Base-by-base conservation (phyloP, 2,113 vertebrate species). In the Solea solea region DNA sequence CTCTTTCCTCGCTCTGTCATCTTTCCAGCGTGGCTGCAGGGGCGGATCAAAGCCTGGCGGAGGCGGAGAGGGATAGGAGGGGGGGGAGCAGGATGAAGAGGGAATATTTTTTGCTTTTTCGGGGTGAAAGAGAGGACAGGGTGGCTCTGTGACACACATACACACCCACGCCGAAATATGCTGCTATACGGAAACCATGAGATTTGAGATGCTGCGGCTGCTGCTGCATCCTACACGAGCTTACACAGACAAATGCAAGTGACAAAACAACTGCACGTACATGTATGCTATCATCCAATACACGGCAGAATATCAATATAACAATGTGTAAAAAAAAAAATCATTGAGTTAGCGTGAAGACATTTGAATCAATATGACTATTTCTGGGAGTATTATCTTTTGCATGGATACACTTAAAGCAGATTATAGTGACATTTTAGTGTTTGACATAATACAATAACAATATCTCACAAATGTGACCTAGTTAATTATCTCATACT, bases 91-190 rank as follows among this genome's bases (percentile, higher is more conserved):
- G 59, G 80, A 83, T 77, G 80, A 70, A 81, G 81, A 66, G 64
- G 57, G 74, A 80, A 64, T 78, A 86, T 86, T 14, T 87, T 89
- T 81, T 74, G 78, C 76, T 71, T 90, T 83, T 89, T 85, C 15
- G 86, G 89, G 90, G 90, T 91, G 87, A 91, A 89, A 60, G 78
- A 90, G 82, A 91, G 90, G 90, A 90, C 90, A 91, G 61, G 69
- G 70, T 74, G 73, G 63, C 82, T 90, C 76, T 84, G 59, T 86
- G 86, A 88, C 85, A 88, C 68, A 86, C 78, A 89, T 86, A 84
- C 74, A 74, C 60, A 69, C 68, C 71, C 69, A 49, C 16, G 0
- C 2, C 10, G 7, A 76, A 82, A 85, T 64, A 55, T 50, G 59
- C 66, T 61, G 65, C 72, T 65, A 45, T 57, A 65, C 40, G 76